Base-by-base conservation (phyloP, 2,113 vertebrate species). In the Nerophis lumbriciformis region DNA sequence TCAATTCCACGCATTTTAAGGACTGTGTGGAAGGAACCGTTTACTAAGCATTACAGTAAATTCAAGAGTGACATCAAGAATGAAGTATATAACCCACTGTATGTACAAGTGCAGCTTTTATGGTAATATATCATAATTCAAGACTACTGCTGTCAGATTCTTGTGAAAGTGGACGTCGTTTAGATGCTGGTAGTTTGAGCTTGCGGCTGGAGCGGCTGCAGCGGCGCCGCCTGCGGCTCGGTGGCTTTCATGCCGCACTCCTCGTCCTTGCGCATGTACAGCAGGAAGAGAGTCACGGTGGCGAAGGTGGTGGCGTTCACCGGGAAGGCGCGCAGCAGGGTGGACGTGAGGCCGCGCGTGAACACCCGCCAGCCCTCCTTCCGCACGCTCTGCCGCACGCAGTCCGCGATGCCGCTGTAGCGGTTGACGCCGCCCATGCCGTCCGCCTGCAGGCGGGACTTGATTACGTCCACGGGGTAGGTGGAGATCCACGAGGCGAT, bases 221-320 rank as follows among this genome's bases (percentile, higher is more conserved):
- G 72, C 0, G 91, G 87, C 3, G 83, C 85, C 0, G 91, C 64
- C 14, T 70, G 76, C 0, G 91, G 60, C 39, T 96, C 93, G 0
- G 90, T 91, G 51, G 92, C 93, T 14, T 62, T 82, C 36, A 88
- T 72, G 65, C 68, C 79, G 86, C 93, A 56, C 56, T 87, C 83
- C 1, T 92, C 90, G 1, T 89, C 89, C 3, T 91, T 83, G 0
- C 93, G 92, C 69, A 94, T 92, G 35, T 97, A 94, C 81, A 92
- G 87, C 0, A 99, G 90, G 85, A 99, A 97, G 10, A 96, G 88
- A 0, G 95, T 96, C 72, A 99, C 97, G 0, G 95, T 96, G 69
- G 96, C 94, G 10, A 99, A 98, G 4, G 96, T 99, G 56, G 96
- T 92, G 0, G 97, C 97, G 0, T 98, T 99, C 66, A 98, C 97